Percentiles rank a stretch among this genome's conserved stretches.
phyloP scores from a whole-genome alignment of 2,797 vertebrate genomes.

The Diplodus sargus region DNA sequence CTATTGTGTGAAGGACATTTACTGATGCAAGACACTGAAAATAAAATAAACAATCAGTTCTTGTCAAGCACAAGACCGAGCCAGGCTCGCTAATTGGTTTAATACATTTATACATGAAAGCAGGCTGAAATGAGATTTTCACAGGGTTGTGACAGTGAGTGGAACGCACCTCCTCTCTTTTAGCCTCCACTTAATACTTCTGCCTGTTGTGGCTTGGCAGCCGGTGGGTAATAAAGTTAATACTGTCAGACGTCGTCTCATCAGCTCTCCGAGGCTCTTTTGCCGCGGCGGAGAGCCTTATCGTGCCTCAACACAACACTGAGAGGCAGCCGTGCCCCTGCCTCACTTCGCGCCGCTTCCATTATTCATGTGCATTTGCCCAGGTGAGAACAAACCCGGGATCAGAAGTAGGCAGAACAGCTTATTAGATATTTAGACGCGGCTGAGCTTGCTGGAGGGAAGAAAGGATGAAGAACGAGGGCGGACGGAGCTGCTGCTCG shows the following conservation, averaged over 20 bases:
- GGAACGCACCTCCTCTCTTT: conserved; percentile 53
- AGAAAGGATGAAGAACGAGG: conserved; percentile 35
- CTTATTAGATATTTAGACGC: conserved; percentile 82
- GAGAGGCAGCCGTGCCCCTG: conserved; percentile 53
- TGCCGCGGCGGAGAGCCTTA: conserved; percentile 70
- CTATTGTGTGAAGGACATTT: conserved; percentile 59
- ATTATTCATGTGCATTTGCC: conserved; percentile 85
- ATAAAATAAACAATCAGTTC: conserved; percentile 68
- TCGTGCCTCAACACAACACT: conserved; percentile 74
- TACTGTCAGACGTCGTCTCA: conserved; percentile 76
- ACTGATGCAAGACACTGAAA: conserved; percentile 71
- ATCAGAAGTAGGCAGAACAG: conserved; percentile 77
- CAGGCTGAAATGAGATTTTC: conserved; percentile 61
- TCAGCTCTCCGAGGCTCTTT: conserved; percentile 75
- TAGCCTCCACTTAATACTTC: conserved; percentile 59
- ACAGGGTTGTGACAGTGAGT: conserved; percentile 64
- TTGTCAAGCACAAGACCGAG: conserved; percentile 42
- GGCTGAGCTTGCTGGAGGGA: conserved; percentile 50
- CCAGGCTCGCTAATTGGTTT: conserved; percentile 64
- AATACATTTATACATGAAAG: conserved; percentile 66
- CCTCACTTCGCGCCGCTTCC: conserved; percentile 63
- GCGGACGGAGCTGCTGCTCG: conserved; percentile 22
- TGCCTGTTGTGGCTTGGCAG: conserved; percentile 66
- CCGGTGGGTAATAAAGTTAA: conserved; percentile 75
- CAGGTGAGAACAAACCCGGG: conserved; percentile 82